Conservation (phyloP, 2,888 invertebrate species). For the Microdon myrmicae region DNA sequence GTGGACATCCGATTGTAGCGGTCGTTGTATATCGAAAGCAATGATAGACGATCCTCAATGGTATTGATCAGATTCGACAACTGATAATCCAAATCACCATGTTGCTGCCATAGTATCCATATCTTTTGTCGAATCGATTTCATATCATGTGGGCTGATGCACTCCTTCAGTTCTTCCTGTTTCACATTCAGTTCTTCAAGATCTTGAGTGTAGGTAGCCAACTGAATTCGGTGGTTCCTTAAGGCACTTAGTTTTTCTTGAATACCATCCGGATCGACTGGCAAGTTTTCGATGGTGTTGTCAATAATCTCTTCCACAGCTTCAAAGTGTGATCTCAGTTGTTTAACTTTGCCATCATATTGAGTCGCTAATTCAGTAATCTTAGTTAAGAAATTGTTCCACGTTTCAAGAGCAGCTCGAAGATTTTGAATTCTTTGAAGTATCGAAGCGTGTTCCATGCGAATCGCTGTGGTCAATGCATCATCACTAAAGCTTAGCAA, state of each 20-base stretch:
- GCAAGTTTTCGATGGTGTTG: slow-evolving; percentile 70
- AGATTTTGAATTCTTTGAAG: slow-evolving; percentile 82
- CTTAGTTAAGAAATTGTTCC: slow-evolving; percentile 79
- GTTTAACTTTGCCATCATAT: slow-evolving; percentile 73
- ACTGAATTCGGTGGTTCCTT: slow-evolving; percentile 71
- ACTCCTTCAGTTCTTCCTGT: slow-evolving; percentile 86
- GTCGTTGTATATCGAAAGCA: slow-evolving; percentile 77
- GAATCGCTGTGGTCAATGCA: slow-evolving; percentile 79
- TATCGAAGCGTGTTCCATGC: slow-evolving; percentile 83
- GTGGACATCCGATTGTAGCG: slow-evolving; percentile 73
- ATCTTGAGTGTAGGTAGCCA: slow-evolving; percentile 68
- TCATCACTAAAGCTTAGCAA: slow-evolving; percentile 80
- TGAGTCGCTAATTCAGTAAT: slow-evolving; percentile 73
- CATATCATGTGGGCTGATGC: slow-evolving; percentile 84
- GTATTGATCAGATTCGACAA: slow-evolving; percentile 77
- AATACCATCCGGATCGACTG: slow-evolving; percentile 72
- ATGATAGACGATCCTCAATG: slow-evolving; percentile 78
- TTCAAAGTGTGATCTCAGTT: slow-evolving; percentile 73
- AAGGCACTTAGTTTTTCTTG: slow-evolving; percentile 74
- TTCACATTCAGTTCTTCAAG: slow-evolving; percentile 78
- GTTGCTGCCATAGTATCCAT: slow-evolving; percentile 82
- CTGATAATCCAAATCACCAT: slow-evolving; percentile 83
- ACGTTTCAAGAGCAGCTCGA: slow-evolving; percentile 82
- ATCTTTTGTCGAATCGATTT: slow-evolving; percentile 81
- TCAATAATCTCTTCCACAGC: slow-evolving; percentile 73